These are phyloP conservation scores for Potorous gilbertii DNA, from an alignment of 2,797 vertebrate species.

Conservation along the genomic window DNA sequence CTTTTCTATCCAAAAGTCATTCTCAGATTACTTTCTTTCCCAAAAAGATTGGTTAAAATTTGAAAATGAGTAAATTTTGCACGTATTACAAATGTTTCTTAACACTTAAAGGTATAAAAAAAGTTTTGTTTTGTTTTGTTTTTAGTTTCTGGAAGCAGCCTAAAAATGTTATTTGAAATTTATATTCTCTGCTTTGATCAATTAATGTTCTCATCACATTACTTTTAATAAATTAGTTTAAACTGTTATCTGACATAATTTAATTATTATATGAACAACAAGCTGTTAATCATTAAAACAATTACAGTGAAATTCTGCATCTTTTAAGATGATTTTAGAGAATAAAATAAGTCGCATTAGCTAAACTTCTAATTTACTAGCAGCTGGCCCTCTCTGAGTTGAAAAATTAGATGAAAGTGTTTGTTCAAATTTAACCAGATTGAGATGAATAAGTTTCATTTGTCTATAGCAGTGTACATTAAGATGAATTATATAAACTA, in stretches of 20 bases:
- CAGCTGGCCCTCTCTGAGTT: not conserved
- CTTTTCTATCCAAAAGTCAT: not conserved
- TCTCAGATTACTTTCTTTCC: not conserved
- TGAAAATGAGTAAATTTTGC: not conserved
- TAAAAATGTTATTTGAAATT: not conserved
- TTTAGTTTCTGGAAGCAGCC: too few species aligned
- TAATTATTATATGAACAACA: not conserved
- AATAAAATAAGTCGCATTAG: not conserved
- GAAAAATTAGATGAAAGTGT: not conserved
- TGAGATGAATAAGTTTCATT: not conserved
- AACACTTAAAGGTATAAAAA: not conserved
- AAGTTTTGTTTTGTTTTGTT: too few species aligned
- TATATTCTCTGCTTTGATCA: not conserved
- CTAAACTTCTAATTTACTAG: too few species aligned
- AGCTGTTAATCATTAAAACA: not conserved
- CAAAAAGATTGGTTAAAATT: not conserved
- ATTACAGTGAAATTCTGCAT: not conserved
- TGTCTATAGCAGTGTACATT: not conserved
- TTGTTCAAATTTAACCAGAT: not conserved
- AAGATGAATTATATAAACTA: not conserved
- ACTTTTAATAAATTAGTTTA: not conserved
- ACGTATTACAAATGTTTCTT: not conserved
- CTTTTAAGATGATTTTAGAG: not conserved
- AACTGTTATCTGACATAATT: not conserved
- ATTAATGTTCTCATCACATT: not conserved